Base-by-base conservation (phyloP, 2,888 invertebrate genomes). In the Spilarctia lutea region DNA sequence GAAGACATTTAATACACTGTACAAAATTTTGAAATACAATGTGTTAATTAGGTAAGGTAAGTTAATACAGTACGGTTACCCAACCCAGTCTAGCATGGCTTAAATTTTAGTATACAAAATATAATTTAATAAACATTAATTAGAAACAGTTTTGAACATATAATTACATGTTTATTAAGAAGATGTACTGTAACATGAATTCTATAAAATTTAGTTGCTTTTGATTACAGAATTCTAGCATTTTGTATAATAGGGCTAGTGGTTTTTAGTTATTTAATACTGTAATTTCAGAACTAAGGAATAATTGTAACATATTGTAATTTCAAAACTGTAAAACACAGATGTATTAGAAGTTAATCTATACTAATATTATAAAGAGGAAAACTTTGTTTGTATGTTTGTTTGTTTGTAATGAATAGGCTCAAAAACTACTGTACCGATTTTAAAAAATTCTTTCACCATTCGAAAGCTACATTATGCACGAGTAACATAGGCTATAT, bases 161-260 rank as follows among this genome's bases (percentile, higher is more conserved):
- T 42, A 42, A 67, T 67, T 45, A 45, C 42, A 66, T 66, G n/a
- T 66, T 27, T 42, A 66, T 66, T 67, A 27, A 35, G 11, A 27
- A 60, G 56, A 27, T 60, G 13, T 27, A n/a, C 56, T 56, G 56
- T 24, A 27, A 27, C n/a, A 56, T 56, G 8, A 18, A 52, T 24
- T 24, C 52, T n/a, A 27, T 56, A 56, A n/a, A 56, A 27, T 10
- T 56, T 11, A 56, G 56, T n/a, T 56, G 24, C 52, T n/a, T n/a
- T 10, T n/a, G 10, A 24, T 52, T 52, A 52, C 8, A 24, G 56
- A n/a, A 24, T 56, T n/a, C 56, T 56, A 56, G n/a, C 8, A 56
- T 56, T 56, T 56, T n/a, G n/a, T n/a, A 2, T 56, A 8, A 24
- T n/a, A 10, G 8, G n/a, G 1, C 11, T 11, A 56, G n/a, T 56